Percentiles rank a stretch among this genome's conserved stretches.
phyloP scores from a whole-genome alignment of 2,113 vertebrate genomes.

The Cephalopterus ornatus region DNA sequence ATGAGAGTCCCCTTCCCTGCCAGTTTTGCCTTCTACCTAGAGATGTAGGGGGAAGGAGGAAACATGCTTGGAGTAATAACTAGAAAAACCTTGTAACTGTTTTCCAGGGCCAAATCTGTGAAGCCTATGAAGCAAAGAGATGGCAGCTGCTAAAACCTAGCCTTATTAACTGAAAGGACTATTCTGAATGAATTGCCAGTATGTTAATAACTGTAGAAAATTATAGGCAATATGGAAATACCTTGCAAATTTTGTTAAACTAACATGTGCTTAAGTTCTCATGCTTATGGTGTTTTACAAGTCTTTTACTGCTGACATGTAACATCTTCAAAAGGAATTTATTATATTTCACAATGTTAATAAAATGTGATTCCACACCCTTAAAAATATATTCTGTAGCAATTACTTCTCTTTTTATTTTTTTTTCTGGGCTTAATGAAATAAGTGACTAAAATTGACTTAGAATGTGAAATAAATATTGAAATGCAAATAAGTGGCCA shows the following conservation, averaged over 20 bases:
- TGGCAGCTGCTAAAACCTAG: not conserved
- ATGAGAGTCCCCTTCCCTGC: not conserved
- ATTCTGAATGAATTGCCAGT: not conserved
- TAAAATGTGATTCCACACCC: constrained; percentile 4
- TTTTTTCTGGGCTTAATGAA: not conserved
- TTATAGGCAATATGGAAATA: not conserved
- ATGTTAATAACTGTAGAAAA: not conserved
- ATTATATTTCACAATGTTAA: not conserved
- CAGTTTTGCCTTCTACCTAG: not conserved
- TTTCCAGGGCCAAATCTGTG: not conserved
- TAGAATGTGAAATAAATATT: not conserved
- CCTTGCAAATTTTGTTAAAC: constrained; percentile 1
- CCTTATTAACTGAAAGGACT: not conserved
- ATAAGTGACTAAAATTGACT: not conserved
- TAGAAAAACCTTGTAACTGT: not conserved
- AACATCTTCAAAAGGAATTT: constrained; percentile 23
- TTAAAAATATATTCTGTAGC: not conserved
- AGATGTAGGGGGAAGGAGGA: not conserved
- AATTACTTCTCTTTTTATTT: not conserved
- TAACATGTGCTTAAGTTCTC: not conserved
- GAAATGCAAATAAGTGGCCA: not conserved
- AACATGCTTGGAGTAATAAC: not conserved
- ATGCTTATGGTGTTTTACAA: not conserved
- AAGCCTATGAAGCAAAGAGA: not conserved
- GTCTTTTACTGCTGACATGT: not conserved